phyloP scores from a whole-genome alignment of 2,113 vertebrate species.

The Misgurnus mizolepis region DNA sequence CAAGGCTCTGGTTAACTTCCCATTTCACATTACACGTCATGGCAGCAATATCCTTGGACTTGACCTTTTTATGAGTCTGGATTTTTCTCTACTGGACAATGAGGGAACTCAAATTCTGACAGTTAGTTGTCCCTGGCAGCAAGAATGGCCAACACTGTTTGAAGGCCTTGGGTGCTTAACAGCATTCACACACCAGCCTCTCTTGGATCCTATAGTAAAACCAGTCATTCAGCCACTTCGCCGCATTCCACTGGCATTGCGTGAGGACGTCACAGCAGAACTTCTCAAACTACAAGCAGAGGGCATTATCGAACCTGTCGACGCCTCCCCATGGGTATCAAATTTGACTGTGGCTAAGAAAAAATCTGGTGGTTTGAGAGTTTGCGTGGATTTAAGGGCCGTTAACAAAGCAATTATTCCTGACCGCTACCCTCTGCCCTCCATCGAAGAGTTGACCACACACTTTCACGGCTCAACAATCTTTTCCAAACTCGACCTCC shows the following conservation, averaged over 20 bases:
- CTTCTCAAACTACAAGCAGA: neutral
- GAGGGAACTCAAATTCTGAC: neutral
- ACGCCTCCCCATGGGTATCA: constrained; percentile 24
- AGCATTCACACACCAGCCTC: constrained; percentile 24
- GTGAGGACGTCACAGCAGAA: constrained; percentile 13
- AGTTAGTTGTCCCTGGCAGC: constrained; percentile 13
- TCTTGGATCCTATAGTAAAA: neutral
- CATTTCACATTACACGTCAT: neutral
- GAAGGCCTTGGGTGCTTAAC: constrained; percentile 16
- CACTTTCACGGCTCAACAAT: constrained; percentile 8
- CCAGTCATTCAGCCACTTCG: constrained; percentile 34
- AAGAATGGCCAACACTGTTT: constrained; percentile 16
- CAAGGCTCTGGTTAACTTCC: neutral
- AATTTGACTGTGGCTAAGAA: constrained; percentile 6
- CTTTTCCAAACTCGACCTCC: constrained; percentile 11
- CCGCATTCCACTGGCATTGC: constrained; percentile 2
- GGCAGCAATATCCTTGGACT: neutral
- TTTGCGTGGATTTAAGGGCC: neutral
- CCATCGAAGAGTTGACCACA: neutral
- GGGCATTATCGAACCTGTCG: constrained; percentile 13
- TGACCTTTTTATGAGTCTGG: neutral
- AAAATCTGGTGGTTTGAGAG: neutral
- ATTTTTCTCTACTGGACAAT: neutral
- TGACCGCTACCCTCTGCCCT: neutral
- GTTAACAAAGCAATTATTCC: constrained; percentile 1